A percentile compares a stretch with the other conserved stretches of the same genome.
phyloP scores from a whole-genome alignment of 1,140 invertebrate genomes.

The Heliconius eleuchia region DNA sequence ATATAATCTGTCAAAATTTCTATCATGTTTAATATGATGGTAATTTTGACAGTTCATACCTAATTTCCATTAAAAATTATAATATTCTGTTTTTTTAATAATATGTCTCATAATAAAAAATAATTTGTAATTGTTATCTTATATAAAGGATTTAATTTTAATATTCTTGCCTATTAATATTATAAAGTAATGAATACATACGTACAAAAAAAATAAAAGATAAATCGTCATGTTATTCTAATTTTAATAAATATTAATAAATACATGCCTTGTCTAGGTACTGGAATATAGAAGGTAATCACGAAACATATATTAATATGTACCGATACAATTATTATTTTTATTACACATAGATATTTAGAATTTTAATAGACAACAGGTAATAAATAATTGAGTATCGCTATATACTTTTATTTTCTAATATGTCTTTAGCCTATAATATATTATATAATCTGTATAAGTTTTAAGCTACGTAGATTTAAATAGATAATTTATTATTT shows the following conservation, averaged over 20 bases:
- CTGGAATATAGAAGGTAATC: constrained; percentile 34
- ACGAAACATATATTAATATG: constrained; percentile 13
- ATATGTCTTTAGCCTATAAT: background rate
- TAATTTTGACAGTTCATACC: too few species aligned
- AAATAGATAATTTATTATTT: constrained; percentile 23
- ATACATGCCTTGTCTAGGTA: constrained; percentile 25
- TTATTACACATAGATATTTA: constrained; percentile 16
- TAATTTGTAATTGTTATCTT: too few species aligned
- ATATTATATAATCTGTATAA: constrained; percentile 21
- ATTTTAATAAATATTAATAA: constrained; percentile 3
- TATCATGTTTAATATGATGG: too few species aligned
- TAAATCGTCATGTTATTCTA: background rate
- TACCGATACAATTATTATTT: constrained; percentile 10
- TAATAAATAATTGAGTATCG: constrained; percentile 9
- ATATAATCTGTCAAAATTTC: too few species aligned
- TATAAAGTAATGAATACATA: too few species aligned
- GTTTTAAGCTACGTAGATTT: constrained; percentile 17
- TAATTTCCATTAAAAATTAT: too few species aligned
- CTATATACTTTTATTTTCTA: constrained; percentile 18
- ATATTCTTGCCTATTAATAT: too few species aligned
- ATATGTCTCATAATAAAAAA: too few species aligned
- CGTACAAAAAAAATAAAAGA: too few species aligned
- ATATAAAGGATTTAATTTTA: too few species aligned
- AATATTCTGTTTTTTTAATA: too few species aligned
- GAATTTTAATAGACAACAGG: constrained; percentile 9